Conservation (phyloP, 2,888 invertebrate species). For the Congeria kusceri region DNA sequence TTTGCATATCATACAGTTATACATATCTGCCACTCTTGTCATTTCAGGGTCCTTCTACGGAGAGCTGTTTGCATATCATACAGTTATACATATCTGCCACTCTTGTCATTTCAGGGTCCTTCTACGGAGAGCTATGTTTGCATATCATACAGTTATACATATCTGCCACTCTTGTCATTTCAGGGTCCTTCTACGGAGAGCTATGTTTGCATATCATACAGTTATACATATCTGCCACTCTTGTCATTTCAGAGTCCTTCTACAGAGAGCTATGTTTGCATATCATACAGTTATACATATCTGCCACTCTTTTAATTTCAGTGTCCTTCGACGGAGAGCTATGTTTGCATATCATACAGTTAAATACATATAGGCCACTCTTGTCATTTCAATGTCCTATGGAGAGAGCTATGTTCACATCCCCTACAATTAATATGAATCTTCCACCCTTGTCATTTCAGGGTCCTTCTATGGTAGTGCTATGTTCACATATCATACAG, state of each 20-base stretch:
- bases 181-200: no score
- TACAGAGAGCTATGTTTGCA: conserved; percentile 96
- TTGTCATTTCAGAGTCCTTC: conserved; percentile 92
- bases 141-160: no score
- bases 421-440: no score
- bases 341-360: not conserved
- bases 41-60: no score
- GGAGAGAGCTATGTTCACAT: conserved; percentile 96
- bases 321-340: no score
- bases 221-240: not conserved
- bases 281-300: no score
- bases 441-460: no score
- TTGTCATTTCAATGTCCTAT: conserved; percentile 92
- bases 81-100: not conserved
- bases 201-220: not conserved
- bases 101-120: no score
- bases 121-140: no score
- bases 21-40: not conserved
- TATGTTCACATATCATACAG: not conserved
- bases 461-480: no score
- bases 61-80: not conserved
- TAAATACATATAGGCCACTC: conserved; percentile 14
- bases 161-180: not conserved
- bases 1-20: not conserved
- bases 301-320: not conserved